phyloP scores from a whole-genome alignment of 2,888 invertebrate species.

The Chironomus tentans region DNA sequence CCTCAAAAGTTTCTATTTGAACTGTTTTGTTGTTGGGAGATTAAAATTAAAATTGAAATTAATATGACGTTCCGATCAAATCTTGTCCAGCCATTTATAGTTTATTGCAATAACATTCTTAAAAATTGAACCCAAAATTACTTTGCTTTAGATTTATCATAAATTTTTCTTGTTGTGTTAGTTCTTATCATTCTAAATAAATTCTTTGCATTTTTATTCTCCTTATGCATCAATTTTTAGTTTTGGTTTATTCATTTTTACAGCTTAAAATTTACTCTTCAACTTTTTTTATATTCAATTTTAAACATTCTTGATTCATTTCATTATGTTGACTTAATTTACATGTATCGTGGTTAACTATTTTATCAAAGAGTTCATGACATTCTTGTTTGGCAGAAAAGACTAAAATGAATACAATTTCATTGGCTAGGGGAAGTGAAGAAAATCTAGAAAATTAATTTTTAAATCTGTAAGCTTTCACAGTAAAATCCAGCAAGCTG shows the following conservation, averaged over 20 bases:
- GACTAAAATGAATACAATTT: no score
- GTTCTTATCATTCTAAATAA: constrained; percentile 16
- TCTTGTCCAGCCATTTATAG: background rate
- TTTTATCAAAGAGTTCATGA: no score
- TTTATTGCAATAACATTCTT: background rate
- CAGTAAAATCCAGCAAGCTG: no score
- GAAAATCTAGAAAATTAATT: no score
- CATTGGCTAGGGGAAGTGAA: no score
- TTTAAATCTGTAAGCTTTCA: no score
- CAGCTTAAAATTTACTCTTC: background rate
- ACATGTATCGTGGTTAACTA: no score
- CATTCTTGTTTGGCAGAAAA: no score
- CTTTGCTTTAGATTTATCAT: background rate
- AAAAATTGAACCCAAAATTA: background rate
- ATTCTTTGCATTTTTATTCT: constrained; percentile 17
- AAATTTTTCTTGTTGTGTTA: background rate
- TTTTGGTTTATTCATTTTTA: background rate
- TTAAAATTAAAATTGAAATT: background rate
- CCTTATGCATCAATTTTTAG: background rate
- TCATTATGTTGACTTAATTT: no score
- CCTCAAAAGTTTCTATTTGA: background rate
- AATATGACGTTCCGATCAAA: background rate
- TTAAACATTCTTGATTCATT: no score
- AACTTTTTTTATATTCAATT: background rate
- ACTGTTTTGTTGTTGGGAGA: background rate